These are phyloP conservation scores for Eupithecia dodoneata DNA, from an alignment of 2,888 invertebrate species.

Conservation along the genomic window DNA sequence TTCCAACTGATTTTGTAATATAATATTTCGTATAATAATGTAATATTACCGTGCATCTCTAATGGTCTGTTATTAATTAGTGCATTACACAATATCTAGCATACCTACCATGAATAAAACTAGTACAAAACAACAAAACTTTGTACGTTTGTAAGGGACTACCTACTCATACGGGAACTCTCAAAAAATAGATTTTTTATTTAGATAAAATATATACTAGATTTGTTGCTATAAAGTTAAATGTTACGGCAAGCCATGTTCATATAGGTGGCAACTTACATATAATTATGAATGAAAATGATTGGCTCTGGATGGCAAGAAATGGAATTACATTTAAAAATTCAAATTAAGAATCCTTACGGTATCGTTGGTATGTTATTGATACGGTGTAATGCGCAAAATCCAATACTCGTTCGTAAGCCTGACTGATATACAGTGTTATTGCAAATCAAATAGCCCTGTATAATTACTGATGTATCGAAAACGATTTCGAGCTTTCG, in stretches of 20 bases:
- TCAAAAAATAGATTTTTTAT: too few species aligned
- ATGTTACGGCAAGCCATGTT: neutral
- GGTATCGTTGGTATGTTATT: neutral
- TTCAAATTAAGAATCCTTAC: neutral
- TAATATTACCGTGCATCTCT: constrained; percentile 2
- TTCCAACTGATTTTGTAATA: neutral
- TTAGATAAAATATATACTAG: neutral
- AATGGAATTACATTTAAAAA: neutral
- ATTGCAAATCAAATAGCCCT: neutral
- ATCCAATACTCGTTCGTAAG: neutral
- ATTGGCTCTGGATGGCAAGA: neutral
- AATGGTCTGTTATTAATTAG: neutral
- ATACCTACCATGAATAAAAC: neutral
- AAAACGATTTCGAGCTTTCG: constrained; percentile 12
- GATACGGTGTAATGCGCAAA: neutral
- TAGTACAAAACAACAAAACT: neutral
- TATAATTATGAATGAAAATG: neutral
- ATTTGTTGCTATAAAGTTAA: neutral
- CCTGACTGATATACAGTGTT: constrained; percentile 14
- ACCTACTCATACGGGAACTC: neutral
- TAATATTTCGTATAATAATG: neutral
- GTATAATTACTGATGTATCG: neutral
- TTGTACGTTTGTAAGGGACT: neutral
- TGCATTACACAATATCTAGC: neutral
- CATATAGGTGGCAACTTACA: neutral